Percentiles rank a stretch among this genome's conserved stretches.
Conservation (phyloP, 2,113 vertebrate species). For the Pavo muticus region DNA sequence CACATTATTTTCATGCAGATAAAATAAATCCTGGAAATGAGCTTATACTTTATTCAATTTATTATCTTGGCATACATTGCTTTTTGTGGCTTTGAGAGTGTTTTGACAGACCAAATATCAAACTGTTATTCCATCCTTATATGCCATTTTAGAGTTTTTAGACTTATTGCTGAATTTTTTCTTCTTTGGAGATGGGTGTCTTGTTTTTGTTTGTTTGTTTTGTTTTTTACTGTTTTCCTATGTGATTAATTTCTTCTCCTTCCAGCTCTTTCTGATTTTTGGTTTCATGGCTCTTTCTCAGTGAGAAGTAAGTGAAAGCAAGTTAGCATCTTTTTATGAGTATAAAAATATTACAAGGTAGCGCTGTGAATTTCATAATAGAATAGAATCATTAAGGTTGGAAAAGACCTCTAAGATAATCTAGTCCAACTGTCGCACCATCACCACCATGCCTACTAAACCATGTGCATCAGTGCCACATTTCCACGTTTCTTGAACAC, state of each 20-base stretch:
- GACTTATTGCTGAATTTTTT: neutral
- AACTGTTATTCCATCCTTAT: neutral
- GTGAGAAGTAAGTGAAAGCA: rapidly evolving
- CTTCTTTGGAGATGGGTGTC: neutral
- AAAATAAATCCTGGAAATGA: neutral
- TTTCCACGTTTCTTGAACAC: too few relatives aligned
- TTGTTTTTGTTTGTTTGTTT: neutral
- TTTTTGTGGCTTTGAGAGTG: neutral
- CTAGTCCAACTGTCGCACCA: too few relatives aligned
- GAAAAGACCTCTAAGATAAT: too few relatives aligned
- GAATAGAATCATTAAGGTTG: too few relatives aligned
- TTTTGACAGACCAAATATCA: neutral
- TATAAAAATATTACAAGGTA: neutral
- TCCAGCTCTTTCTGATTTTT: neutral
- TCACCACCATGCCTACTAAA: too few relatives aligned
- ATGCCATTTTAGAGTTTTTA: neutral
- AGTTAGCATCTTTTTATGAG: neutral
- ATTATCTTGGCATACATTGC: neutral
- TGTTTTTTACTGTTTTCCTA: neutral
- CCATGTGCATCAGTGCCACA: too few relatives aligned
- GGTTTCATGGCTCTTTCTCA: neutral
- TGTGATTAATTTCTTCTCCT: neutral
- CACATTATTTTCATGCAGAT: neutral
- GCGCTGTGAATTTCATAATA: neutral
- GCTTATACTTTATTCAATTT: neutral